Evolutionary conservation across 2,797 vertebrate genomes (phyloP).

Genomic region (Microctenopoma lineatum): DNA sequence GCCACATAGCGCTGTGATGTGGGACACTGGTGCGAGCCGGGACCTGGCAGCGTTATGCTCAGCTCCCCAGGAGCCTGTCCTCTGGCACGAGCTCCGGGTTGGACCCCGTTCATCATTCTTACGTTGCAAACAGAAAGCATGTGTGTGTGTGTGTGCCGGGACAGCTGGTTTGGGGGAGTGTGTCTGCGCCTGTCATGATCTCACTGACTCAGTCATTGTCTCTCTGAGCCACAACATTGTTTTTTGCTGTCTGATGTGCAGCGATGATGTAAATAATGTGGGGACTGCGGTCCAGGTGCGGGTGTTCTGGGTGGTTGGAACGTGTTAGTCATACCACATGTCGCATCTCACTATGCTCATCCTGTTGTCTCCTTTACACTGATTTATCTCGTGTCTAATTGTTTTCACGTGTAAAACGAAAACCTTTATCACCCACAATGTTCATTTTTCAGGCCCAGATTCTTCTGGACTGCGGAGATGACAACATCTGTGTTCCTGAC

Average conservation of each 20-base stretch:
- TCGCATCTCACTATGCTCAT: constrained; percentile 56
- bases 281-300: constrained; percentile 60
- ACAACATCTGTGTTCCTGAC: constrained; percentile 95
- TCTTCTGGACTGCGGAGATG: constrained; percentile 92
- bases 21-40: constrained; percentile 53
- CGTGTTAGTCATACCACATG: constrained; percentile 68
- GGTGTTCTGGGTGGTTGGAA: constrained; percentile 51
- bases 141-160: constrained; percentile 30
- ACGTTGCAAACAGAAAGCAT: constrained; percentile 48
- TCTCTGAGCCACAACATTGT: constrained; percentile 34
- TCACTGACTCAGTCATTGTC: constrained; percentile 46
- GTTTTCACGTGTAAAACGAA: constrained; percentile 23
- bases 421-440: constrained; percentile 12
- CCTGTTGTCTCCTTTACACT: constrained; percentile 48
- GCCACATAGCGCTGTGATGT: constrained; percentile 75
- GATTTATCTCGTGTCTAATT: constrained; percentile 43
- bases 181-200: constrained; percentile 51
- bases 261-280: constrained; percentile 45
- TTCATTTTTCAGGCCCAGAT: constrained; percentile 87
- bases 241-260: constrained; percentile 43
- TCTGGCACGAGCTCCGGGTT: constrained; percentile 29
- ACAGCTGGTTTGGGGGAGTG: constrained; percentile 56
- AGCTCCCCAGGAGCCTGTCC: constrained; percentile 36
- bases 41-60: constrained; percentile 58
- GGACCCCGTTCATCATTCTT: constrained; percentile 49